Evolutionary conservation across 2,888 invertebrate species (phyloP).

Genomic region (Molorchus minor): DNA sequence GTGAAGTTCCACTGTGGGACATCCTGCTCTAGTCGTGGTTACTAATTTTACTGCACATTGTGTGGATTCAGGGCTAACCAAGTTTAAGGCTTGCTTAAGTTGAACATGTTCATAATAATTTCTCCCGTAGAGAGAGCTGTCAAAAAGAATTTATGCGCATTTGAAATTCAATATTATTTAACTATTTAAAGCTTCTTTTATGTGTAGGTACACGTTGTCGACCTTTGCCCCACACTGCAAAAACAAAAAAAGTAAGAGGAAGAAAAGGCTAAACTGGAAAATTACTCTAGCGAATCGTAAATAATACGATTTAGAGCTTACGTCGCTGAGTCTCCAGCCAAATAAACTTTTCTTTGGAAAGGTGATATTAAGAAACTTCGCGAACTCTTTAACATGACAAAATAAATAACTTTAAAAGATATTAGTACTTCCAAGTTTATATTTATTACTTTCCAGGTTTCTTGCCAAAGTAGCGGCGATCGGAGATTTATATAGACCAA

Average conservation of each 20-base stretch:
- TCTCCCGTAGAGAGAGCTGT: no score
- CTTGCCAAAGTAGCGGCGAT: no score
- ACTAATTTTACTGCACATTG: constrained; percentile 12
- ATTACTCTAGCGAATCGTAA: background rate
- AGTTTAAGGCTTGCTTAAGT: no score
- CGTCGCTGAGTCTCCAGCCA: background rate
- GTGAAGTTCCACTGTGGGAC: constrained; percentile 14
- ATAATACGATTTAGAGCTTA: constrained; percentile 7
- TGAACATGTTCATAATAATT: no score
- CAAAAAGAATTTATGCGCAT: no score
- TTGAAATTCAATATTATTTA: no score
- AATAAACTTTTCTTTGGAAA: constrained; percentile 11
- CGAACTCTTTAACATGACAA: constrained; percentile 23
- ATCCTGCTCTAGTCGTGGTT: constrained; percentile 17
- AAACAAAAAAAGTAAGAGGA: no score
- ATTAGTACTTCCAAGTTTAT: constrained; percentile 29
- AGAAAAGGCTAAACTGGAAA: no score
- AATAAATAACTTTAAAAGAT: constrained; percentile 33
- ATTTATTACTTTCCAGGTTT: constrained; percentile 27
- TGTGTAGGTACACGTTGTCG: no score
- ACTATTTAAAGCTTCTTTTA: no score
- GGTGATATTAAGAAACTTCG: constrained; percentile 32
- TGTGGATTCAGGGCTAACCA: no score
- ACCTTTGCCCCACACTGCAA: no score
- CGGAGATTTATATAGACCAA: constrained; percentile 20